A percentile compares a stretch with the other conserved stretches of the same genome.
Conservation (phyloP, 1,140 invertebrate genomes). For the Ptiloglossa arizonensis region DNA sequence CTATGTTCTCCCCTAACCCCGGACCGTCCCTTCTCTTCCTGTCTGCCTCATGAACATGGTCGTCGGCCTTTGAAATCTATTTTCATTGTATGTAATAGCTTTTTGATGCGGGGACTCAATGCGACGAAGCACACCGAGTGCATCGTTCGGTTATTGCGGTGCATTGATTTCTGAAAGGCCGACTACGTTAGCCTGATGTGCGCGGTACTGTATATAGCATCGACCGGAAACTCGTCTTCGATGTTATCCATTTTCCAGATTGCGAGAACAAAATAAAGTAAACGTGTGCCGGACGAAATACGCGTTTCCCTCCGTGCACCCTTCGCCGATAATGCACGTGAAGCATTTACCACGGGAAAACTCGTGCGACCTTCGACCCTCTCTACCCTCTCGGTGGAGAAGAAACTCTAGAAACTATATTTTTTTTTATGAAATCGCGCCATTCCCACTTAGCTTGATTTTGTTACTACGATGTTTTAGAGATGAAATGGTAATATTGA, state of each 20-base stretch:
- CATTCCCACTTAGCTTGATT: neutral
- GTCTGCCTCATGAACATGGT: conserved; percentile 15
- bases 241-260: conserved; percentile 45
- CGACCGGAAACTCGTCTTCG: conserved; percentile 24
- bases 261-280: conserved; percentile 16
- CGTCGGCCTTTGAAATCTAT: conserved; percentile 46
- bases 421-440: neutral
- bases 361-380: neutral
- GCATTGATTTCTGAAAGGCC: conserved; percentile 50
- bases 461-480: too few species aligned
- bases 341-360: neutral
- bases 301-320: neutral
- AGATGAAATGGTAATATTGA: too few species aligned
- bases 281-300: conserved; percentile 4
- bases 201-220: conserved; percentile 4
- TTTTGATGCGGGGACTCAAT: conserved; percentile 54
- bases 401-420: neutral
- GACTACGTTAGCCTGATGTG: conserved; percentile 28
- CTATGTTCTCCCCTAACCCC: neutral
- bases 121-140: conserved; percentile 27
- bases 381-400: too few species aligned
- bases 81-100: conserved; percentile 59
- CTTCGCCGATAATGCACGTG: neutral
- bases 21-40: neutral
- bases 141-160: conserved; percentile 49